Conservation (phyloP, 1,140 invertebrate species). For the Cherax destructor region DNA sequence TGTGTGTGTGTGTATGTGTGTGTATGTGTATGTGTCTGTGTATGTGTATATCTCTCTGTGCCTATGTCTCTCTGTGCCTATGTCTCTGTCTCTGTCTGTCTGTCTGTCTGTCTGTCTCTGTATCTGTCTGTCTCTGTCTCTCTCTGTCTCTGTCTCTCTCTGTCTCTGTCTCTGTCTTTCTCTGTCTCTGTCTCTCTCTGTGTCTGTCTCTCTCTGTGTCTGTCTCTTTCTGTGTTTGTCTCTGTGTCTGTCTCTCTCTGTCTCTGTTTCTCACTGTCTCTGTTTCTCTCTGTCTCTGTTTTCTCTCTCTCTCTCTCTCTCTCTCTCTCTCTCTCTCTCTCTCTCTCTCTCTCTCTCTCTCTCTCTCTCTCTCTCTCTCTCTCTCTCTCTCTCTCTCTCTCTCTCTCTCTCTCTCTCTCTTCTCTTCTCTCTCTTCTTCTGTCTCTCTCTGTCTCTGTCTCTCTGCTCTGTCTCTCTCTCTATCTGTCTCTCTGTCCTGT, state of each 20-base stretch:
- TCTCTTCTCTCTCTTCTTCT: not conserved
- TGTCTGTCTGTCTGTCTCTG: no score
- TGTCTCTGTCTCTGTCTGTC: no score
- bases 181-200: not conserved
- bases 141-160: not conserved
- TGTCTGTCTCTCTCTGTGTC: not conserved
- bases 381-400: not conserved
- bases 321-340: not conserved
- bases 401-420: not conserved
- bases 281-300: not conserved
- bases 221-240: no score
- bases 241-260: not conserved
- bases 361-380: not conserved
- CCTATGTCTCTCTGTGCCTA: no score
- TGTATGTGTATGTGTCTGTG: no score
- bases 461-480: not conserved
- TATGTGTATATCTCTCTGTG: no score
- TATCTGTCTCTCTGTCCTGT: no score
- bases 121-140: not conserved
- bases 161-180: not conserved
- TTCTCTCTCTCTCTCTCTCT: slow-evolving; percentile 17
- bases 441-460: not conserved
- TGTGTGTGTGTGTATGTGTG: no score
- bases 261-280: not conserved
- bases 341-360: no score